Conservation (phyloP, 2,888 invertebrate genomes). For the Campaea margaritaria region DNA sequence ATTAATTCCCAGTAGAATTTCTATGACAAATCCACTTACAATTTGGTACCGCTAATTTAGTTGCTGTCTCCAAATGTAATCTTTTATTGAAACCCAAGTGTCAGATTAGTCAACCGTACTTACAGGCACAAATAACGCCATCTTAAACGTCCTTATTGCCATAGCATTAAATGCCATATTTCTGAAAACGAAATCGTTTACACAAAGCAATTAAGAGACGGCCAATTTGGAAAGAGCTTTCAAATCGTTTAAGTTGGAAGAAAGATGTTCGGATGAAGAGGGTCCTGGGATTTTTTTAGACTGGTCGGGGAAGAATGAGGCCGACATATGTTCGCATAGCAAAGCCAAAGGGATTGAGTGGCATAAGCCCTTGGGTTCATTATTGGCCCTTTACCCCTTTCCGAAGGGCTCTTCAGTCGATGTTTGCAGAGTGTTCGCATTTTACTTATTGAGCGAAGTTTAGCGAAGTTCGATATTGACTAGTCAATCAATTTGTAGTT, state of each 20-base stretch:
- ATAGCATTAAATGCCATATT: slow-evolving; percentile 30
- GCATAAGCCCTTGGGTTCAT: slow-evolving; percentile 79
- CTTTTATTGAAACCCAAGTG: slow-evolving; percentile 1
- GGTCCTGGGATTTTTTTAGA: slow-evolving; percentile 50
- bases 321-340: slow-evolving; percentile 78
- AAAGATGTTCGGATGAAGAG: slow-evolving; percentile 14
- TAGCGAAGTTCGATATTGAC: slow-evolving; percentile 35
- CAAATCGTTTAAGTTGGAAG: slow-evolving; percentile 21
- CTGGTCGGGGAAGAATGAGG: slow-evolving; percentile 56
- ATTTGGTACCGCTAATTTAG: neutral
- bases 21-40: too few species aligned
- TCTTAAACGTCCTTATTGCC: slow-evolving; percentile 21
- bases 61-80: slow-evolving; percentile 12
- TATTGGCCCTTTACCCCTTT: slow-evolving; percentile 73
- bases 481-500: slow-evolving; percentile 13
- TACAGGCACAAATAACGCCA: slow-evolving; percentile 2
- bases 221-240: slow-evolving; percentile 31
- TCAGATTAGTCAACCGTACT: slow-evolving; percentile 5
- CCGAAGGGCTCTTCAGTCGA: slow-evolving; percentile 59
- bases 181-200: slow-evolving; percentile 24
- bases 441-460: slow-evolving; percentile 40
- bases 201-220: slow-evolving; percentile 45
- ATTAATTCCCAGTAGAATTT: too few species aligned
- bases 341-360: slow-evolving; percentile 73
- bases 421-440: slow-evolving; percentile 72